Conservation (phyloP, 2,113 vertebrate genomes). For the Paedocypris sp. region DNA sequence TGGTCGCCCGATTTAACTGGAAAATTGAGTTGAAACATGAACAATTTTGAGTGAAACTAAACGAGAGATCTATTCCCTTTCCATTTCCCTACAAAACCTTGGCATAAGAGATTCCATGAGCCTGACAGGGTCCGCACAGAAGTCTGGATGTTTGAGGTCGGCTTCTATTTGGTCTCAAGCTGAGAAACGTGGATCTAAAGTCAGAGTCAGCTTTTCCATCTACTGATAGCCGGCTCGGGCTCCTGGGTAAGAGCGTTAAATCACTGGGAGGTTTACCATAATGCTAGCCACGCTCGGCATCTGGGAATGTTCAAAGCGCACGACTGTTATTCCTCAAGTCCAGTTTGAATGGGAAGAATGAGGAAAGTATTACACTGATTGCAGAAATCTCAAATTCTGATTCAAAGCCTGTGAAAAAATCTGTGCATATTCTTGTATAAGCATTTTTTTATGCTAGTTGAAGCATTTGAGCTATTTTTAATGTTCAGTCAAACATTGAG, state of each 20-base stretch:
- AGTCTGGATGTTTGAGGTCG: slow-evolving; percentile 46
- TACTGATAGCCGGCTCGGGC: slow-evolving; percentile 21
- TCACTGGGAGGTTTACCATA: slow-evolving; percentile 28
- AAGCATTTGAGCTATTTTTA: too few relatives aligned
- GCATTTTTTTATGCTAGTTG: not conserved
- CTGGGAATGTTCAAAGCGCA: not conserved
- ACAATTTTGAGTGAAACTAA: not conserved
- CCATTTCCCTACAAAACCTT: not conserved
- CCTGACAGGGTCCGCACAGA: not conserved
- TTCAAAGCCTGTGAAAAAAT: not conserved
- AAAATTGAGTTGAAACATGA: not conserved
- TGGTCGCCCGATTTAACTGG: not conserved
- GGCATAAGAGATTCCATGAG: slow-evolving; percentile 9
- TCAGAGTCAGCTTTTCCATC: slow-evolving; percentile 54
- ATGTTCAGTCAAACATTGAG: too few relatives aligned
- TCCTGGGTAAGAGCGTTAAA: slow-evolving; percentile 26
- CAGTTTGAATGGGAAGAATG: slow-evolving; percentile 36
- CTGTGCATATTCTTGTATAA: not conserved
- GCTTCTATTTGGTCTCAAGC: slow-evolving; percentile 23
- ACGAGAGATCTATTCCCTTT: not conserved
- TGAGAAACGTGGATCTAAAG: slow-evolving; percentile 16
- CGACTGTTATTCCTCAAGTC: not conserved
- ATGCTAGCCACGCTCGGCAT: not conserved
- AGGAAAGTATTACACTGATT: slow-evolving; percentile 11
- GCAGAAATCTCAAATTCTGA: not conserved